Evolutionary conservation across 2,888 invertebrate species (phyloP).

Genomic region (Sarcophaga subvicina): DNA sequence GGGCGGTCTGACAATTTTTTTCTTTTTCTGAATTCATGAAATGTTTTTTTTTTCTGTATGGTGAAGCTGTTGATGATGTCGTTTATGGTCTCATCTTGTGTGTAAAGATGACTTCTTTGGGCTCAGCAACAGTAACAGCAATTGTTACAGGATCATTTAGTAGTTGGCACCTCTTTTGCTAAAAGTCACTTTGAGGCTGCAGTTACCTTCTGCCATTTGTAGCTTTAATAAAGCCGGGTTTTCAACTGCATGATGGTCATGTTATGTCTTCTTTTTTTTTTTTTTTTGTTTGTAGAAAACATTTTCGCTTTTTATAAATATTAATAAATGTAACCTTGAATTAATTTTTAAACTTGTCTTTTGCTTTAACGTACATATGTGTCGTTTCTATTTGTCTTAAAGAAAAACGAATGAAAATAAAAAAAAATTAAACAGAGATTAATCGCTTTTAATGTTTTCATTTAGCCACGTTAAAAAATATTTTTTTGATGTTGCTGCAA

Average conservation of each 20-base stretch:
- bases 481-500: constrained; percentile 12
- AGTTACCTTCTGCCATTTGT: not conserved
- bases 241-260: no score
- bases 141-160: constrained; percentile 58
- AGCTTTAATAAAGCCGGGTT: not conserved
- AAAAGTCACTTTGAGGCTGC: constrained; percentile 45
- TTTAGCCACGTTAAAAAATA: constrained; percentile 30
- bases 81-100: constrained; percentile 58
- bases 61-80: constrained; percentile 68
- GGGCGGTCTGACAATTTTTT: constrained; percentile 77
- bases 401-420: no score
- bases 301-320: constrained; percentile 73
- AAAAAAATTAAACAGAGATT: constrained; percentile 54
- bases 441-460: constrained; percentile 67
- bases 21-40: constrained; percentile 17
- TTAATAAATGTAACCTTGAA: constrained; percentile 78
- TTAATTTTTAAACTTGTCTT: constrained; percentile 75
- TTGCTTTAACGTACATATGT: constrained; percentile 13
- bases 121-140: not conserved
- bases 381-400: constrained; percentile 38
- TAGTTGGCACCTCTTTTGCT: constrained; percentile 69
- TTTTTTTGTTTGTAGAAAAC: constrained; percentile 10
- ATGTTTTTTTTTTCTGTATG: not conserved
- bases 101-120: constrained; percentile 13
- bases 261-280: no score